Evolutionary conservation across 2,888 invertebrate genomes (phyloP), one percentile per base, ranked within the genome.

Genomic region (Podotricha telesiphe): DNA sequence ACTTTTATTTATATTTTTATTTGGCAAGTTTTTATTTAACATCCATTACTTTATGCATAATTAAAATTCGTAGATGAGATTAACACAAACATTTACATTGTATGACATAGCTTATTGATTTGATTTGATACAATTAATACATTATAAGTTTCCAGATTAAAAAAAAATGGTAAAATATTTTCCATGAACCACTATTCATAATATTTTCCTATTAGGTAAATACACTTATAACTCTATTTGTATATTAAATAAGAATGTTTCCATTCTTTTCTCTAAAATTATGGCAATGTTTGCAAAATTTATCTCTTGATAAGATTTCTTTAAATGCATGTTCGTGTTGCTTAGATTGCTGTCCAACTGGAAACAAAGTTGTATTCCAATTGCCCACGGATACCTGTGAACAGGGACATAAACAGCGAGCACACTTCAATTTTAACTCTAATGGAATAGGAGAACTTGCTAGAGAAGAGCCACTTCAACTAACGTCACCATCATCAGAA

Each of bases 281-380:
- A 28, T n/a, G 53, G 28, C 28, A 53, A 53, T 53, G 28, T 15
- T 53, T n/a, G 22, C 6, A 47, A 47, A 17, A 17, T 8, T 47
- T 47, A 17, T 47, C 8, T 10, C 5, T 28, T 34, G 3, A 34
- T 17, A 19, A 55, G 37, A 37, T 55, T 55, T 37, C 11, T 37
- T 55, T 55, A 55, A 55, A 69, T 69, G 58, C 69, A 70, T 71
- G 58, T 67, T 70, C 70, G 67, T 81, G 83, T 87, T 91, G 84
- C 87, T 77, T 90, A 93, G 92, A 91, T 92, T 93, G 92, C 91
- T 93, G 91, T 76, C 91, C 91, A 75, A 75, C 87, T 82, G 92
- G 91, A 74, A 91, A 91, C 85, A 91, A 90, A 83, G 87, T 93
- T 72, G 78, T 91, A 80, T 93, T 93, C 78, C 88, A 91, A 88